Evolutionary conservation across 2,888 invertebrate genomes (phyloP).

Genomic region (Dasysyrphus albostriatus): DNA sequence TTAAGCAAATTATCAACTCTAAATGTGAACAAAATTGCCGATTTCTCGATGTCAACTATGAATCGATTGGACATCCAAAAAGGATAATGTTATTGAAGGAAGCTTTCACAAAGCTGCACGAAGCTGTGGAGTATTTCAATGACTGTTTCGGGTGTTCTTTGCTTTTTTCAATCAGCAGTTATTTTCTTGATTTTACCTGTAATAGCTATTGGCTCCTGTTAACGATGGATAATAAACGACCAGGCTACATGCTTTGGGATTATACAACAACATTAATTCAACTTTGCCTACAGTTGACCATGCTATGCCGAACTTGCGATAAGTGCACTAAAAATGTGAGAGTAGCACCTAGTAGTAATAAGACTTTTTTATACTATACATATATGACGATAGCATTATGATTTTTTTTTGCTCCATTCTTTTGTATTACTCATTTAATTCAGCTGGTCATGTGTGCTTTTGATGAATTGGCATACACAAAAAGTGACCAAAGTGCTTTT

Average conservation of each 20-base stretch:
- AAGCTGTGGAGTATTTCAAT: slow-evolving; percentile 23
- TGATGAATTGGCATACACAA: no score
- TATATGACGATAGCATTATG: no score
- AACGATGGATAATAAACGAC: neutral
- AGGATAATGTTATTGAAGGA: slow-evolving; percentile 9
- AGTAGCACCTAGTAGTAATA: no score
- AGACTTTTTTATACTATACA: no score
- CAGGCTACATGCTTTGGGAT: neutral
- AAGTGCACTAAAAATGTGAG: slow-evolving; percentile 28
- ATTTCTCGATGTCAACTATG: slow-evolving; percentile 34
- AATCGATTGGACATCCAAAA: slow-evolving; percentile 1
- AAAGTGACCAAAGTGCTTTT: no score
- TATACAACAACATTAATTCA: slow-evolving; percentile 17
- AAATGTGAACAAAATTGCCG: neutral
- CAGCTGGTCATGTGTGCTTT: no score
- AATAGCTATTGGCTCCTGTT: slow-evolving; percentile 34
- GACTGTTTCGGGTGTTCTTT: slow-evolving; percentile 25
- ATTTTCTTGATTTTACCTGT: slow-evolving; percentile 25
- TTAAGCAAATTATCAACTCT: slow-evolving; percentile 14
- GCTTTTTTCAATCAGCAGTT: slow-evolving; percentile 7
- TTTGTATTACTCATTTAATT: no score
- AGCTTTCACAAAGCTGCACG: slow-evolving; percentile 10
- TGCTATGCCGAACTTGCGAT: slow-evolving; percentile 1
- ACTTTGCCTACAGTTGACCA: slow-evolving; percentile 5
- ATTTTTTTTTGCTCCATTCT: no score